Evolutionary conservation across 2,888 invertebrate species (phyloP).

Genomic region (Stenodera caucasica): DNA sequence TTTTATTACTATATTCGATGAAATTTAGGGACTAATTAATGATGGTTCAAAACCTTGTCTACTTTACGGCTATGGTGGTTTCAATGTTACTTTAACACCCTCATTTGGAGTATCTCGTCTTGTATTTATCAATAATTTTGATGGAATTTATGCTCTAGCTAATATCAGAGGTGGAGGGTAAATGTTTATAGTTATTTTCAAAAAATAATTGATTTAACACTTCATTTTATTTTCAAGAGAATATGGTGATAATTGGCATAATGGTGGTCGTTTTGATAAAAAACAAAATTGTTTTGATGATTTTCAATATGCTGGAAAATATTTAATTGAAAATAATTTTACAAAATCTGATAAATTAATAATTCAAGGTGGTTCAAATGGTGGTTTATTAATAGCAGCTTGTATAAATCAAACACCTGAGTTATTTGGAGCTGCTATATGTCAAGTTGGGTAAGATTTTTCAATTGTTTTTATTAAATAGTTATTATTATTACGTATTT

Average conservation of each 20-base stretch:
- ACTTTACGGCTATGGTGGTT: slow-evolving; percentile 96
- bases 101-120: slow-evolving; percentile 84
- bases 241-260: slow-evolving; percentile 98
- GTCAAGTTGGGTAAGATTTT: slow-evolving; percentile 83
- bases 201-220: not conserved
- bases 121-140: slow-evolving; percentile 86
- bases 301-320: slow-evolving; percentile 90
- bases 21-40: slow-evolving; percentile 61
- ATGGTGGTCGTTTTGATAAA: slow-evolving; percentile 83
- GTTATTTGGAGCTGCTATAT: slow-evolving; percentile 88
- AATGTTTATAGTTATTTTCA: slow-evolving; percentile 43
- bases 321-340: slow-evolving; percentile 78
- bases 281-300: slow-evolving; percentile 99
- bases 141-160: slow-evolving; percentile 87
- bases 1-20: not conserved
- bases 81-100: slow-evolving; percentile 90
- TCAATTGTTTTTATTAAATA: not conserved
- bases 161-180: slow-evolving; percentile 97
- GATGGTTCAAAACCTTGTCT: slow-evolving; percentile 81
- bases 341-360: slow-evolving; percentile 74
- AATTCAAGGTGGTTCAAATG: slow-evolving; percentile 96
- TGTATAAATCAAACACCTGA: slow-evolving; percentile 95
- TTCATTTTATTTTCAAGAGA: slow-evolving; percentile 56
- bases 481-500: slow-evolving; percentile 9
- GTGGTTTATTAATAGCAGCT: slow-evolving; percentile 93